These are phyloP conservation scores for Leptura quadrifasciata DNA, from an alignment of 2,888 invertebrate species.

Conservation along the genomic window DNA sequence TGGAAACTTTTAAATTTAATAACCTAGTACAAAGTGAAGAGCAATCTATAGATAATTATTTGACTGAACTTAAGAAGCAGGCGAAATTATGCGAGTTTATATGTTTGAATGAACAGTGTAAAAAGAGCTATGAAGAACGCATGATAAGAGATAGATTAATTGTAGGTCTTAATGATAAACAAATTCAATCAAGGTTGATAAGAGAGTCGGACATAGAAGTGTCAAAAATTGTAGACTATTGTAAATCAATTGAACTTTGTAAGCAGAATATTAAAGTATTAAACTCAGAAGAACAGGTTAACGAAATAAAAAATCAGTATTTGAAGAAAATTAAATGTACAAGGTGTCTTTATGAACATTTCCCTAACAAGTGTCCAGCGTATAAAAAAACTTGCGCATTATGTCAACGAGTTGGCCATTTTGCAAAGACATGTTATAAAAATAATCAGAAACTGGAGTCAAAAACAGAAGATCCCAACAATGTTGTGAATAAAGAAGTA, in stretches of 20 bases:
- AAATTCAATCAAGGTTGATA: conserved; percentile 12
- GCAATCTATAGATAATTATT: not conserved
- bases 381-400: conserved; percentile 31
- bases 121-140: not conserved
- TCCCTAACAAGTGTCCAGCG: conserved; percentile 13
- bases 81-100: conserved; percentile 2
- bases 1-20: conserved; percentile 33
- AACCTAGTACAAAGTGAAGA: conserved; percentile 13
- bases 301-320: conserved; percentile 8
- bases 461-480: conserved; percentile 2
- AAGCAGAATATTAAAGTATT: conserved; percentile 27
- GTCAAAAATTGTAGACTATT: conserved; percentile 2
- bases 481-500: conserved; percentile 11
- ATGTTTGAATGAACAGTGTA: not conserved
- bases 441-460: not conserved
- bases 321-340: not conserved
- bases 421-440: conserved; percentile 33
- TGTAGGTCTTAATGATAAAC: conserved; percentile 4
- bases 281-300: conserved; percentile 26
- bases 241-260: conserved; percentile 21
- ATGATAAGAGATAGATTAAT: conserved; percentile 17
- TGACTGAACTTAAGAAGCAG: conserved; percentile 1
- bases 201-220: conserved; percentile 1
- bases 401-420: conserved; percentile 31
- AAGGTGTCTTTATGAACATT: conserved; percentile 9